Conservation (phyloP, 2,888 invertebrate species). For the Eurois occulta region DNA sequence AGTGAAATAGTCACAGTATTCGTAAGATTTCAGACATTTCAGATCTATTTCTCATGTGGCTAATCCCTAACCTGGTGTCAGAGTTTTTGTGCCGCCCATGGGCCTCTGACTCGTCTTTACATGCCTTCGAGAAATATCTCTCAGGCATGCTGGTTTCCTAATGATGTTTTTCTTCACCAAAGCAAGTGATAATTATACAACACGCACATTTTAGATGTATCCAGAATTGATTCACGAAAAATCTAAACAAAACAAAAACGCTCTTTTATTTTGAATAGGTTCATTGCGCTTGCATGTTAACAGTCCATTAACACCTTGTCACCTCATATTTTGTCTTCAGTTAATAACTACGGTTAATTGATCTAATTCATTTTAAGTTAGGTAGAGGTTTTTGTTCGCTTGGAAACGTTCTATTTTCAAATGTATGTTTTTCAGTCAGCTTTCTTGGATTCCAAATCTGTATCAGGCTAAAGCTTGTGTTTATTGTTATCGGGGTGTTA, state of each 20-base stretch:
- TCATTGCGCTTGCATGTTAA: conserved; percentile 70
- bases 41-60: too few relatives aligned
- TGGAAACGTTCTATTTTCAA: not conserved
- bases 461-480: not conserved
- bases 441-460: fast-evolving
- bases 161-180: too few relatives aligned
- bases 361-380: conserved; percentile 43
- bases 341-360: conserved; percentile 61
- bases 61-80: too few relatives aligned
- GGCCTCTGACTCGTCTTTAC: too few relatives aligned
- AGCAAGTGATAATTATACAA: too few relatives aligned
- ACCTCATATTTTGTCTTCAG: conserved; percentile 72
- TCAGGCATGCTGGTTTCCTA: too few relatives aligned
- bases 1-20: too few relatives aligned
- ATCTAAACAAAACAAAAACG: not conserved
- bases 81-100: too few relatives aligned
- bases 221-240: too few relatives aligned
- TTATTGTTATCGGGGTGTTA: not conserved
- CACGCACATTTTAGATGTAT: too few relatives aligned
- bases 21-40: too few relatives aligned
- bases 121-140: too few relatives aligned
- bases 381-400: not conserved
- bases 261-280: conserved; percentile 14
- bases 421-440: not conserved
- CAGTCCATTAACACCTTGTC: conserved; percentile 66